A percentile compares a stretch with the other conserved stretches of the same genome.
Conservation (phyloP, 1,140 invertebrate species). For the Hyphantria cunea region DNA sequence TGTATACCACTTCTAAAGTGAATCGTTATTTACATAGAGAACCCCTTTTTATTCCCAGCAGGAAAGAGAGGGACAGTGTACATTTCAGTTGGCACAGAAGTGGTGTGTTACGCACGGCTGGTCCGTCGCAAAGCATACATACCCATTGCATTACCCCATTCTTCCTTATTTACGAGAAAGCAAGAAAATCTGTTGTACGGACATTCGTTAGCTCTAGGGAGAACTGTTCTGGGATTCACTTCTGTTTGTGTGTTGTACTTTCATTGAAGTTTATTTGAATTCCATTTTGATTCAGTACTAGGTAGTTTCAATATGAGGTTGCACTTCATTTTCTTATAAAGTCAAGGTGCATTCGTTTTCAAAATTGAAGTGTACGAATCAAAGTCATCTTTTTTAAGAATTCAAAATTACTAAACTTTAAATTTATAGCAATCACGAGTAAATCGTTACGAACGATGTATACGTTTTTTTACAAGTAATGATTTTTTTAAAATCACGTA, state of each 20-base stretch:
- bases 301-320: no score
- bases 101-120: conserved; percentile 35
- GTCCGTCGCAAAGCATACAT: conserved; percentile 11
- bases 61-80: conserved; percentile 1
- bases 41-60: conserved; percentile 5
- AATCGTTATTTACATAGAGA: not conserved
- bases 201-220: conserved; percentile 35
- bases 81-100: conserved; percentile 12
- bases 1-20: no score
- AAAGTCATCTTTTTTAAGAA: no score
- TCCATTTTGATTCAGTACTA: conserved; percentile 9
- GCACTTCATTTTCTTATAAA: no score
- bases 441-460: no score
- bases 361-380: no score
- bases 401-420: no score
- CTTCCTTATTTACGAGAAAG: conserved; percentile 36
- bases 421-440: no score
- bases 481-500: no score
- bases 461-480: no score
- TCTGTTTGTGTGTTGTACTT: conserved; percentile 23
- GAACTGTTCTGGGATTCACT: conserved; percentile 17
- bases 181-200: conserved; percentile 29
- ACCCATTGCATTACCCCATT: conserved; percentile 38
- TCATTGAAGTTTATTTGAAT: conserved; percentile 16
- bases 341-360: no score